Evolutionary conservation across 2,888 invertebrate species (phyloP).

Genomic region (Cynaeus angustus): DNA sequence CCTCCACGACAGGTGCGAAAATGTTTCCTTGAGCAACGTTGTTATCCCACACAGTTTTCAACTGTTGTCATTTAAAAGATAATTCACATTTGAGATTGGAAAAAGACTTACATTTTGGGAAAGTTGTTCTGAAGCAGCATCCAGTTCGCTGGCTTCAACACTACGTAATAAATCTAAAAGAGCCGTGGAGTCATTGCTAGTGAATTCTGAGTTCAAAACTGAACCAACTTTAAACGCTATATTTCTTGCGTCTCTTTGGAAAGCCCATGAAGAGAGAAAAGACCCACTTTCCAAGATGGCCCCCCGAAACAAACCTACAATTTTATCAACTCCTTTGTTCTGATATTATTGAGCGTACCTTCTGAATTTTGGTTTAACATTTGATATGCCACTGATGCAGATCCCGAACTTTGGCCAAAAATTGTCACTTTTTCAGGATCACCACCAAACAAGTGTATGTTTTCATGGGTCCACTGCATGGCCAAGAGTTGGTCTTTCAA

Average conservation of each 20-base stretch:
- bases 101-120: too few species aligned
- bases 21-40: too few species aligned
- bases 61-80: too few species aligned
- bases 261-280: conserved; percentile 54
- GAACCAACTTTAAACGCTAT: conserved; percentile 30
- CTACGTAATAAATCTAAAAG: conserved; percentile 53
- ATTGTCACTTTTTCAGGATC: conserved; percentile 58
- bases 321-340: too few species aligned
- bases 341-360: neutral
- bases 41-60: neutral
- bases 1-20: conserved; percentile 34
- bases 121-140: conserved; percentile 7
- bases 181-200: conserved; percentile 47
- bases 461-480: conserved; percentile 57
- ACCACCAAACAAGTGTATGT: conserved; percentile 59
- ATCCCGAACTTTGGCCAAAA: conserved; percentile 59
- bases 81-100: too few species aligned
- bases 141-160: conserved; percentile 46
- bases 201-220: conserved; percentile 40
- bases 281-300: conserved; percentile 59
- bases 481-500: conserved; percentile 59
- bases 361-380: conserved; percentile 21
- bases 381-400: conserved; percentile 55
- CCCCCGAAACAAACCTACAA: conserved; percentile 3
- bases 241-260: conserved; percentile 40